Evolutionary conservation across 2,888 invertebrate genomes (phyloP).

Genomic region (Sminthurinus aureus): DNA sequence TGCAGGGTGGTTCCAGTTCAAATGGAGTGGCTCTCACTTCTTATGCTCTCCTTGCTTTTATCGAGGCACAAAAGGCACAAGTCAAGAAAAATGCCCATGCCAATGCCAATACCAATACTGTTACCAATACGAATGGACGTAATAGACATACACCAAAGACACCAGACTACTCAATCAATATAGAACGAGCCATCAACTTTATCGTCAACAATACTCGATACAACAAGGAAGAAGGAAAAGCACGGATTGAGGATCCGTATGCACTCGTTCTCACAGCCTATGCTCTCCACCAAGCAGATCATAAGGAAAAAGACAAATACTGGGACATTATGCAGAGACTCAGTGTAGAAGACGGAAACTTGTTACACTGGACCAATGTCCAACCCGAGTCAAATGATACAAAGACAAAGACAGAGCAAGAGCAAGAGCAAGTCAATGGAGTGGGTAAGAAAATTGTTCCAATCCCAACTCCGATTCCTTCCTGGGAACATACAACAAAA

Average conservation of each 20-base stretch:
- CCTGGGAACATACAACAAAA: neutral
- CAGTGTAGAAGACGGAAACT: slow-evolving; percentile 65
- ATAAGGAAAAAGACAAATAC: slow-evolving; percentile 74
- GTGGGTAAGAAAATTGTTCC: neutral
- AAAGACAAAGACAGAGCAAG: neutral
- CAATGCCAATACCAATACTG: no score
- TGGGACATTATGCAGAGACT: slow-evolving; percentile 68
- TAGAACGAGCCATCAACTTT: neutral
- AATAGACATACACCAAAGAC: neutral
- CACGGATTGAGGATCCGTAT: slow-evolving; percentile 71
- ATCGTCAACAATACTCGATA: neutral
- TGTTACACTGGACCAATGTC: slow-evolving; percentile 83
- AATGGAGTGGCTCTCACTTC: slow-evolving; percentile 43
- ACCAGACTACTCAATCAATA: neutral
- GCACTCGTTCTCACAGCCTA: slow-evolving; percentile 78
- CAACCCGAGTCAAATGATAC: slow-evolving; percentile 61
- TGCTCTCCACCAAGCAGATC: slow-evolving; percentile 78
- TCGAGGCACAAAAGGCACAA: slow-evolving; percentile 26
- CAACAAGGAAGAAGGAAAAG: slow-evolving; percentile 61
- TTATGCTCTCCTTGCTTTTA: slow-evolving; percentile 36
- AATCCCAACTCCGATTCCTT: neutral
- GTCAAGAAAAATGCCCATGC: neutral
- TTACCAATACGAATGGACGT: neutral
- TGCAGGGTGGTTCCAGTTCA: slow-evolving; percentile 71
- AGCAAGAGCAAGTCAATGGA: no score